phyloP scores from a whole-genome alignment of 2,797 vertebrate genomes.

The Chaetophractus vellerosus region DNA sequence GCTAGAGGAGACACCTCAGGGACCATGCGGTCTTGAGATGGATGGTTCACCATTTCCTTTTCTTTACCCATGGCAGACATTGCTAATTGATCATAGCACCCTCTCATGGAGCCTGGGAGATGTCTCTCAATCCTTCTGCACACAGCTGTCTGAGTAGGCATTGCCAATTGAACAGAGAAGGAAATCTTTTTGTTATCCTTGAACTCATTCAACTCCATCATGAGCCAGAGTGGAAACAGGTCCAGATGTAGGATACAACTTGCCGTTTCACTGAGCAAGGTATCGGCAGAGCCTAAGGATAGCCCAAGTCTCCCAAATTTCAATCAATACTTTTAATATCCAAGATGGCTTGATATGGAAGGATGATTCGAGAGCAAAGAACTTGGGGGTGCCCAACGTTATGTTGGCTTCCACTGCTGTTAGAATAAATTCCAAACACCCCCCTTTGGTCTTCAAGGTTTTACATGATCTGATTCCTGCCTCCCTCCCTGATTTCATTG shows the following conservation, averaged over 20 bases:
- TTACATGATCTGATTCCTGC: background rate
- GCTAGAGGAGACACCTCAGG: background rate
- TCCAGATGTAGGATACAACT: background rate
- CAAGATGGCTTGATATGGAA: background rate
- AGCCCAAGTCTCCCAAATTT: background rate
- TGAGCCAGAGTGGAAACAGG: background rate
- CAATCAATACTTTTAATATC: background rate
- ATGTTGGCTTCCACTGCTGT: background rate
- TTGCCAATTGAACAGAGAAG: background rate
- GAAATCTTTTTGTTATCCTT: background rate
- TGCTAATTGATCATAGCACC: slow-evolving; percentile 43
- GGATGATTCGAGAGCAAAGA: background rate
- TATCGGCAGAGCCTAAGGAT: background rate
- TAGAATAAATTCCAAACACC: background rate
- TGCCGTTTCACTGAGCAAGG: background rate
- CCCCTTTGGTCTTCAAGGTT: background rate
- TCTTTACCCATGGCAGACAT: slow-evolving; percentile 71
- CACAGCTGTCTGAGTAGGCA: background rate
- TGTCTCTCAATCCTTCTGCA: background rate
- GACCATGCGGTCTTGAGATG: background rate
- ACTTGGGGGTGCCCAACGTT: background rate
- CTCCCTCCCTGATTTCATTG: background rate
- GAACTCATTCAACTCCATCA: background rate
- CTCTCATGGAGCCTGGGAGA: background rate
- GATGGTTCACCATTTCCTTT: background rate